phyloP scores from a whole-genome alignment of 2,888 invertebrate genomes.

The Rutpela maculata region DNA sequence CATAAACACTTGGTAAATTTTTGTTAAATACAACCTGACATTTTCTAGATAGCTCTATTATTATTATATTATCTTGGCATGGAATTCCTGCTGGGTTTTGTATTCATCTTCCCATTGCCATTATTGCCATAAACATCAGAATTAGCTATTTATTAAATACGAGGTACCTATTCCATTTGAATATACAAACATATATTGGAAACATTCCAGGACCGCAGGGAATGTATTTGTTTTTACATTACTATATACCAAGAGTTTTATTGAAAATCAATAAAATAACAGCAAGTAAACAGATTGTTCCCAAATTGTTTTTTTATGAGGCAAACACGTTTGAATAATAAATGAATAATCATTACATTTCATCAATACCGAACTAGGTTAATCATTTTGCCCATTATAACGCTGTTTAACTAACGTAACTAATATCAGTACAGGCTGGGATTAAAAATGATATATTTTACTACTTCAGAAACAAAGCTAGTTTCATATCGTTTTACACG shows the following conservation, averaged over 20 bases:
- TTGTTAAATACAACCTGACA: no score
- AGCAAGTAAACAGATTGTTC: slow-evolving; percentile 18
- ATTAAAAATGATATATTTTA: no score
- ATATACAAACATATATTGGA: slow-evolving; percentile 2
- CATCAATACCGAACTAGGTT: background rate
- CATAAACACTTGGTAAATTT: no score
- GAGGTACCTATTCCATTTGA: background rate
- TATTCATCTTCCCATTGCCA: background rate
- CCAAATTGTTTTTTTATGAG: slow-evolving; percentile 24
- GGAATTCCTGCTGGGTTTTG: background rate
- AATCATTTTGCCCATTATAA: background rate
- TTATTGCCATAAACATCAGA: background rate
- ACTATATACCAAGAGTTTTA: slow-evolving; percentile 8
- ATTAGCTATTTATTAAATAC: slow-evolving; percentile 1
- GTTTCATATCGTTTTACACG: no score
- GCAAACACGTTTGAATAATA: slow-evolving; percentile 28
- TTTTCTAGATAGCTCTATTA: no score
- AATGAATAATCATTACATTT: background rate
- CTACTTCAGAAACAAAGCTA: no score
- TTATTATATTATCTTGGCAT: no score
- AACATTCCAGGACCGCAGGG: slow-evolving; percentile 4
- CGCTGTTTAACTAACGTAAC: background rate
- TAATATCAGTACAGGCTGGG: no score
- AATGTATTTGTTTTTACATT: slow-evolving; percentile 23
- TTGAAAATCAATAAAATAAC: slow-evolving; percentile 21